phyloP scores from a whole-genome alignment of 1,140 invertebrate genomes.

The Meloidogyne exigua region DNA sequence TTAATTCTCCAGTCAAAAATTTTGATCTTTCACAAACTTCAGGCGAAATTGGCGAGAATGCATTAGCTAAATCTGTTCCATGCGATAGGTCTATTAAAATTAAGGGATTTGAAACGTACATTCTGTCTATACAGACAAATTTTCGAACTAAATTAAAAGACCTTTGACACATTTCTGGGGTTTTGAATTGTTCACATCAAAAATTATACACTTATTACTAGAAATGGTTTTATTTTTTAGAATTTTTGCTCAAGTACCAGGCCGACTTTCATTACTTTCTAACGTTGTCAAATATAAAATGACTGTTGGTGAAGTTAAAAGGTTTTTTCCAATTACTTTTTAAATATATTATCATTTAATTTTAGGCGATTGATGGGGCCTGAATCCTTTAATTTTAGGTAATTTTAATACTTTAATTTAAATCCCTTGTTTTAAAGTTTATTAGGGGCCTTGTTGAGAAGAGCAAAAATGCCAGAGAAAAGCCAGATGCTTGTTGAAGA shows the following conservation, averaged over 20 bases:
- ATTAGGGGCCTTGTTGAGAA: conserved; percentile 43
- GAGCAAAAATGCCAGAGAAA: conserved; percentile 56
- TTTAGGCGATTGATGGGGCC: conserved; percentile 48
- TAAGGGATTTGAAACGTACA: background rate
- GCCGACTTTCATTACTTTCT: conserved; percentile 50
- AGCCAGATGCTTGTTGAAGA: conserved; percentile 46
- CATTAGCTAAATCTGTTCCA: conserved; percentile 27
- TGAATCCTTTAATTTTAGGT: conserved; percentile 50
- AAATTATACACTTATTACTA: background rate
- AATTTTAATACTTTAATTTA: background rate
- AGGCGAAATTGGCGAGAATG: conserved; percentile 3
- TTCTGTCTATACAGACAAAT: conserved; percentile 6
- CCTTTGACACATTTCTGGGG: conserved; percentile 13
- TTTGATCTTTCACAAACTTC: background rate
- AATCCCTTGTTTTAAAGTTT: conserved; percentile 12
- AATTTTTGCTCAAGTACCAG: conserved; percentile 50
- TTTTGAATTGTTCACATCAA: background rate
- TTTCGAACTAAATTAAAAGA: background rate
- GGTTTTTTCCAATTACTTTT: conserved; percentile 25
- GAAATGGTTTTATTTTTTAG: conserved; percentile 12
- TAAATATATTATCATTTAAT: too few relatives aligned
- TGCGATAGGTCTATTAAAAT: conserved; percentile 3
- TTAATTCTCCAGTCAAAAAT: background rate
- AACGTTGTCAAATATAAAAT: conserved; percentile 58
- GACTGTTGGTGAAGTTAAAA: conserved; percentile 55